Evolutionary conservation across 2,113 vertebrate genomes (phyloP).

Genomic region (Macquaria ambigua): DNA sequence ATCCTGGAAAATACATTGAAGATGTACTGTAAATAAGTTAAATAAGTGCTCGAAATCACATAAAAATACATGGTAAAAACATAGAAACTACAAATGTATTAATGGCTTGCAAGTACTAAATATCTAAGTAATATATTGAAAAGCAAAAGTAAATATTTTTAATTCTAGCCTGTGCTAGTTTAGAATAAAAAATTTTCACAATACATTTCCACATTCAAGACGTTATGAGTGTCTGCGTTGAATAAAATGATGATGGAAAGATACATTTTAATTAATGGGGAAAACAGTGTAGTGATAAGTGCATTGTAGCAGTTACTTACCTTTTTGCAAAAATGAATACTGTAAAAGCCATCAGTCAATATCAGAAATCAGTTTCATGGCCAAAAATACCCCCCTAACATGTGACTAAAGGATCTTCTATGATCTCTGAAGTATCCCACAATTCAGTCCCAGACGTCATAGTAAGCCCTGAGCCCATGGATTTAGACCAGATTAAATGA

Average conservation of each 20-base stretch:
- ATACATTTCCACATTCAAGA: neutral
- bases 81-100: neutral
- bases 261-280: neutral
- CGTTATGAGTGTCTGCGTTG: neutral
- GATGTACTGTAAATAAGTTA: neutral
- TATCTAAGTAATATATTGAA: neutral
- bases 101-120: neutral
- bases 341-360: neutral
- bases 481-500: constrained; percentile 63
- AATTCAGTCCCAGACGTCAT: constrained; percentile 41
- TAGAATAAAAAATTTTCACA: too few species aligned
- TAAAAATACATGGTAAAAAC: neutral
- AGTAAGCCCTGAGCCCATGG: constrained; percentile 41
- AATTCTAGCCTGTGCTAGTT: neutral
- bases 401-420: constrained; percentile 35
- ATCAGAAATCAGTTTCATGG: neutral
- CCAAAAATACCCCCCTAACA: neutral
- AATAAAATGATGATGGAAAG: neutral
- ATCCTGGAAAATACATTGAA: neutral
- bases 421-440: constrained; percentile 37
- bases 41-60: neutral
- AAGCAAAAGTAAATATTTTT: neutral
- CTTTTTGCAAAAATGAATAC: neutral
- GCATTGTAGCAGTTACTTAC: neutral
- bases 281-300: neutral